Evolutionary conservation across 2,797 vertebrate species (phyloP).

Genomic region (Periophthalmus magnuspinnatus): DNA sequence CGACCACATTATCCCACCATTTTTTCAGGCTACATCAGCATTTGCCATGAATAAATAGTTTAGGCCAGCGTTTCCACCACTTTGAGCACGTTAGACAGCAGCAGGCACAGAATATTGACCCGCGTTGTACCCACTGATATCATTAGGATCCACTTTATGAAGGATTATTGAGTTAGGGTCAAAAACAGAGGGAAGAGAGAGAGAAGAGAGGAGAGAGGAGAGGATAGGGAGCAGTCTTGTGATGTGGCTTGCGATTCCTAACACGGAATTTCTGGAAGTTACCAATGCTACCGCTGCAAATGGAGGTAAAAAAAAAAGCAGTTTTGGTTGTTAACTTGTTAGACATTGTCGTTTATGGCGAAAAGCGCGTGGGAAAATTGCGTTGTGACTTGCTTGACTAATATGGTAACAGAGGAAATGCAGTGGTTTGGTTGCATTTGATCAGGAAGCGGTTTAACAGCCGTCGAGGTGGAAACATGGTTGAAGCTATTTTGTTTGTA

Average conservation of each 20-base stretch:
- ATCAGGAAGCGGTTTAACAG: conserved; percentile 76
- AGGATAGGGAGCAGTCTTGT: conserved; percentile 49
- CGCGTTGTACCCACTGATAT: conserved; percentile 60
- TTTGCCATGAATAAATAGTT: conserved; percentile 27
- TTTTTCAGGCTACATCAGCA: conserved; percentile 13
- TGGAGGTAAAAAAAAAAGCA: conserved; percentile 65
- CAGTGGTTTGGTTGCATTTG: conserved; percentile 34
- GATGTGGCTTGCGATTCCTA: conserved; percentile 40
- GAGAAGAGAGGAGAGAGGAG: conserved; percentile 16
- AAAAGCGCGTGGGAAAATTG: not conserved
- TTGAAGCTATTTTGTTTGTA: too few relatives aligned
- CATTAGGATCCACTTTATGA: conserved; percentile 58
- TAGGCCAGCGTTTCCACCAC: conserved; percentile 42
- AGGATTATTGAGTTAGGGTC: conserved; percentile 62
- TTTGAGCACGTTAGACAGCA: conserved; percentile 10
- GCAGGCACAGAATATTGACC: conserved; percentile 38
- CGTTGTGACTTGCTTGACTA: not conserved
- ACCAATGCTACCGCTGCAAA: conserved; percentile 42
- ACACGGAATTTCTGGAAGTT: conserved; percentile 37
- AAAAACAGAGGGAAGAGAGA: conserved; percentile 9
- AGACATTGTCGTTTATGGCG: not conserved
- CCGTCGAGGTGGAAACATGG: conserved; percentile 2
- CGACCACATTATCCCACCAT: not conserved
- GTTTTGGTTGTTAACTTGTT: not conserved
- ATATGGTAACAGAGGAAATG: conserved; percentile 3